Evolutionary conservation across 1,140 invertebrate species (phyloP).

Genomic region (Diabrotica undecimpunctata): DNA sequence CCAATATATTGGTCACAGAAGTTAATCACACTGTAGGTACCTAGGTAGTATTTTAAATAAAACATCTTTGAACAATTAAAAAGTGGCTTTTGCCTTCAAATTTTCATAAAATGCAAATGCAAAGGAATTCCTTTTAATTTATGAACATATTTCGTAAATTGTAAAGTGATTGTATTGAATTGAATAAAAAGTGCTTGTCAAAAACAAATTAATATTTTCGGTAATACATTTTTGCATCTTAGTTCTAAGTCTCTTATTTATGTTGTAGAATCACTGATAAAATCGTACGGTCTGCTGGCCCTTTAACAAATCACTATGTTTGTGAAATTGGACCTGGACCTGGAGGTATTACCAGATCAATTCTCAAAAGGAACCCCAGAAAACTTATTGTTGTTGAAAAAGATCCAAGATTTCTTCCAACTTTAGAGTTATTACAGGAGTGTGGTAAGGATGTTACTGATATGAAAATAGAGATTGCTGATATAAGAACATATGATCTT

Average conservation of each 20-base stretch:
- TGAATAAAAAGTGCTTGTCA: too few relatives aligned
- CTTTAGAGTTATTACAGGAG: slow-evolving; percentile 76
- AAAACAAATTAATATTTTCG: too few relatives aligned
- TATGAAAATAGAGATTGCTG: slow-evolving; percentile 77
- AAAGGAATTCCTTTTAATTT: too few relatives aligned
- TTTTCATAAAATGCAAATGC: too few relatives aligned
- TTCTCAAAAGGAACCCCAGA: slow-evolving; percentile 70
- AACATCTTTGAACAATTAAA: too few relatives aligned
- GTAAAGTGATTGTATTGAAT: too few relatives aligned
- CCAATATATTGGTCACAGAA: too few relatives aligned
- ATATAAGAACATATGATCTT: slow-evolving; percentile 83
- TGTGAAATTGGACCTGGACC: slow-evolving; percentile 96
- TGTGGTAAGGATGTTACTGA: slow-evolving; percentile 56
- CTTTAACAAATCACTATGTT: slow-evolving; percentile 64
- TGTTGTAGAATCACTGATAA: slow-evolving; percentile 67
- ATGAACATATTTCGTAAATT: too few relatives aligned
- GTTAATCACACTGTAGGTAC: too few relatives aligned
- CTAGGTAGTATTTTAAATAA: too few relatives aligned
- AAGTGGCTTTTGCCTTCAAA: too few relatives aligned
- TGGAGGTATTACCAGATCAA: slow-evolving; percentile 89
- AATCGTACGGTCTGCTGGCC: slow-evolving; percentile 77
- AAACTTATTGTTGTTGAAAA: slow-evolving; percentile 90
- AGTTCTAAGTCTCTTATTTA: slow-evolving; percentile 23
- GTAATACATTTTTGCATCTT: too few relatives aligned
- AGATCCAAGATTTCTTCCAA: slow-evolving; percentile 84